A percentile compares a stretch with the other conserved stretches of the same genome.
These are phyloP conservation scores for Numida meleagris DNA, from an alignment of 2,113 vertebrate species.

Conservation along the genomic window DNA sequence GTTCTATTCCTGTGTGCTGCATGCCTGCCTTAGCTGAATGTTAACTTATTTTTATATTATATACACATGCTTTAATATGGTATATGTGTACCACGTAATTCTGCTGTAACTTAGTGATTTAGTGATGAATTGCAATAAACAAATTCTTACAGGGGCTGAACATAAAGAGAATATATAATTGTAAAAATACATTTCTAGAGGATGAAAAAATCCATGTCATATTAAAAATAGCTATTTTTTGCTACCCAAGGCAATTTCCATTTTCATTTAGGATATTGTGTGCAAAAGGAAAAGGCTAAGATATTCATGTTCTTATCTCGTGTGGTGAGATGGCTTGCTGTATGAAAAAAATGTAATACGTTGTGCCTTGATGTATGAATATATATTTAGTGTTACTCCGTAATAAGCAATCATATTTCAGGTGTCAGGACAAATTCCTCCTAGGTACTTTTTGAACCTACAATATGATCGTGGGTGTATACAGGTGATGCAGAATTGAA, in stretches of 20 bases:
- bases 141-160: neutral
- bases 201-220: neutral
- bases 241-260: neutral
- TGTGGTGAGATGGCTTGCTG: neutral
- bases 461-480: rapidly evolving
- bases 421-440: neutral
- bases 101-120: neutral
- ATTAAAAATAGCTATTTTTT: neutral
- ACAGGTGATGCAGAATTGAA: neutral
- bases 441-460: neutral
- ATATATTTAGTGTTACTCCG: neutral
- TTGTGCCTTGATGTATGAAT: neutral
- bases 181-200: neutral
- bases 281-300: neutral
- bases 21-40: neutral
- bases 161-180: neutral
- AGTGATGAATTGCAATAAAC: neutral
- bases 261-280: neutral
- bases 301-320: neutral
- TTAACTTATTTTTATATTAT: neutral
- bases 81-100: neutral
- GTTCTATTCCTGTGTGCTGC: neutral
- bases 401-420: neutral
- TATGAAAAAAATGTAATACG: neutral
- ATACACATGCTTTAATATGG: neutral